Percentiles rank a stretch among this genome's conserved stretches.
Conservation (phyloP, 2,113 vertebrate species). For the Leucoraja erinaceus region DNA sequence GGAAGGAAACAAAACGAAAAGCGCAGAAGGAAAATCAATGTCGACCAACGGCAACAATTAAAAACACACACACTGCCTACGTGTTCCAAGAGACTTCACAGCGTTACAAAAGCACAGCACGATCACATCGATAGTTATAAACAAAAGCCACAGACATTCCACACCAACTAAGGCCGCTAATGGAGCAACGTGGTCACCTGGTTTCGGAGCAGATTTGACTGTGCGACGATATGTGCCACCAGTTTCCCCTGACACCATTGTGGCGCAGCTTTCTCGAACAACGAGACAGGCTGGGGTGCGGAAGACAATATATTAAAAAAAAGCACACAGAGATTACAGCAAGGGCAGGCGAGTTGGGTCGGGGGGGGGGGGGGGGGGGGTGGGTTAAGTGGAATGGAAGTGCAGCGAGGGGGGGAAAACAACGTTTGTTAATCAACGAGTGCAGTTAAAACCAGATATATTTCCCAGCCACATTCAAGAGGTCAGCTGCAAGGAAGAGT, state of each 20-base stretch:
- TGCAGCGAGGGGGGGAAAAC: neutral
- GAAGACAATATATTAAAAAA: conserved; percentile 41
- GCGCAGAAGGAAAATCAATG: too few species aligned
- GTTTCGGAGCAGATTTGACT: conserved; percentile 96
- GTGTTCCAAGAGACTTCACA: neutral
- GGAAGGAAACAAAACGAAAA: too few species aligned
- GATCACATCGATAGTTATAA: neutral
- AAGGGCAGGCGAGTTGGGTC: neutral
- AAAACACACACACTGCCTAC: too few species aligned
- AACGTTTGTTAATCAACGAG: conserved; percentile 3
- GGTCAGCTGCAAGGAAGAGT: conserved; percentile 11
- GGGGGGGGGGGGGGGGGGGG: too few species aligned
- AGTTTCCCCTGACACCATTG: conserved; percentile 98
- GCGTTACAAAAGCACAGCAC: neutral
- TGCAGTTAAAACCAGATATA: neutral
- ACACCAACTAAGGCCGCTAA: neutral
- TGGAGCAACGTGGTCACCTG: conserved; percentile 75
- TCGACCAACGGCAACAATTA: too few species aligned
- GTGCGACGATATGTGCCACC: conserved; percentile 93
- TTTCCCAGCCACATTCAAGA: neutral
- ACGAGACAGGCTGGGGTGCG: conserved; percentile 75
- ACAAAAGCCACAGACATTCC: neutral
- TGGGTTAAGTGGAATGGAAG: neutral
- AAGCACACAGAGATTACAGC: conserved; percentile 52
- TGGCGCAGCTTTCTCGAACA: conserved; percentile 94